These are phyloP conservation scores for Geopemphigus sp. DNA, from an alignment of 1,140 invertebrate species.

Conservation along the genomic window DNA sequence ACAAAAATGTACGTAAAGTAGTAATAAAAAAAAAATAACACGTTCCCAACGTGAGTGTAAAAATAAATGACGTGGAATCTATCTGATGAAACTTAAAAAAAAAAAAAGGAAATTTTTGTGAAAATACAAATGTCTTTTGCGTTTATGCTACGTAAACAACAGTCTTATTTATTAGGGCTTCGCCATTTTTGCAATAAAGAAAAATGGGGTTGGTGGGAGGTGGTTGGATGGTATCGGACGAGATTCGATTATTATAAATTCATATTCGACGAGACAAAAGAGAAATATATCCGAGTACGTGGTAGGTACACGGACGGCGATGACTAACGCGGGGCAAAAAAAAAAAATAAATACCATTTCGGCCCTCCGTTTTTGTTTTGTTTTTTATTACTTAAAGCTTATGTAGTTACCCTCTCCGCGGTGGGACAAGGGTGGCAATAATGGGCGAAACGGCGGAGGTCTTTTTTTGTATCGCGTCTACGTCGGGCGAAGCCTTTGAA, in stretches of 20 bases:
- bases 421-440: slow-evolving; percentile 29
- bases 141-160: slow-evolving; percentile 7
- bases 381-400: slow-evolving; percentile 38
- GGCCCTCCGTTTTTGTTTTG: slow-evolving; percentile 31
- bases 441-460: slow-evolving; percentile 13
- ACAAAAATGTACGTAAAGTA: slow-evolving; percentile 9
- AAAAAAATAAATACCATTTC: slow-evolving; percentile 30
- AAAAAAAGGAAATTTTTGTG: slow-evolving; percentile 15
- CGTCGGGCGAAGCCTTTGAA: slow-evolving; percentile 44
- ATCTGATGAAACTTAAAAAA: neutral
- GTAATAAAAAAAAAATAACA: neutral
- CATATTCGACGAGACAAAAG: slow-evolving; percentile 29
- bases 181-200: slow-evolving; percentile 31
- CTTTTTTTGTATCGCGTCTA: slow-evolving; percentile 30
- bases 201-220: slow-evolving; percentile 13
- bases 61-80: slow-evolving; percentile 27
- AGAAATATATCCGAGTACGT: neutral
- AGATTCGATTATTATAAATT: slow-evolving; percentile 47
- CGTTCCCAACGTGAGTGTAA: neutral
- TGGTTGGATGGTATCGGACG: slow-evolving; percentile 15
- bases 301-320: neutral
- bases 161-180: slow-evolving; percentile 48
- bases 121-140: slow-evolving; percentile 32
- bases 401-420: slow-evolving; percentile 25
- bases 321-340: slow-evolving; percentile 38